Evolutionary conservation across 2,888 invertebrate genomes (phyloP), one percentile per base, ranked within the genome.

Genomic region (Salpingus planirostris): DNA sequence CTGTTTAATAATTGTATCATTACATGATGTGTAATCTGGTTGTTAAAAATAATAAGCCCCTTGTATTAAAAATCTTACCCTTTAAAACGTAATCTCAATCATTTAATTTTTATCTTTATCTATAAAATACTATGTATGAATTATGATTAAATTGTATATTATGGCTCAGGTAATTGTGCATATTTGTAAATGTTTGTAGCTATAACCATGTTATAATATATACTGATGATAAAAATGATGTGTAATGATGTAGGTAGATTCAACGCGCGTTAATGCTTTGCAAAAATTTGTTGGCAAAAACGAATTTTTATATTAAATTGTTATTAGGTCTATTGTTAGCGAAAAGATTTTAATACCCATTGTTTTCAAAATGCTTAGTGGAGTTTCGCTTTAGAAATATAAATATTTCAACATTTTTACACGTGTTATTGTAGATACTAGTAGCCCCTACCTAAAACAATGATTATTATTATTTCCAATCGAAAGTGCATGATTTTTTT

Each of bases 321-420:
- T 44, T 47, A 50, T 44, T 41, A 40, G 36, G 36, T 37, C 40
- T 36, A 38, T 45, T 48, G 45, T 49, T 49, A 49, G 44, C 36
- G 36, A 41, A 18, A 33, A 46, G n/a, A 46, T 49, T 50, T 42
- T 42, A 46, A 43, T 47, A 40, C 42, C 47, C 43, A 46, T 49
- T 52, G 45, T 49, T 53, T 46, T 35, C 11, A 38, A 46, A 46
- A 37, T 35, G 52, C 51, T 52, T 50, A 51, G 43, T 52, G 52
- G 49, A 49, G 47, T 43, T 49, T 45, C 43, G 51, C 50, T 51
- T 54, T 49, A 47, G 42, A 47, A 53, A 54, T 54, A 55, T 52
- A 54, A 50, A 52, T 50, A 56, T 55, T 54, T 49, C 50, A 55
- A 51, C 49, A 44, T 41, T 43, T 35, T 27, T 43, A 32, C 26